phyloP scores from a whole-genome alignment of 2,888 invertebrate species.

The Monoplex corrugatus region DNA sequence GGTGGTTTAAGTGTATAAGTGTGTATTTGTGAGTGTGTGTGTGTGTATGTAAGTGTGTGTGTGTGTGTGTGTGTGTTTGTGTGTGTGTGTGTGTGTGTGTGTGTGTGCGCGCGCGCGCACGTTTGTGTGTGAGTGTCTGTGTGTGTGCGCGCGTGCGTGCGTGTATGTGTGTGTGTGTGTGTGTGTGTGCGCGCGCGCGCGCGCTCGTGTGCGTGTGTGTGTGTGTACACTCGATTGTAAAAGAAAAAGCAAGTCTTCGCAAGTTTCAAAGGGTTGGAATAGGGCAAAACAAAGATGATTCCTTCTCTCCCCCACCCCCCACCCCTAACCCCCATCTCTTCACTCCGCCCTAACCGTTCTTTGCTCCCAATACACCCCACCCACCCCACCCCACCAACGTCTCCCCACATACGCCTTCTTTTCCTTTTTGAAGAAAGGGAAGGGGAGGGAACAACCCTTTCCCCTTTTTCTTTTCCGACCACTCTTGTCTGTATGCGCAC shows the following conservation, averaged over 20 bases:
- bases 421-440: too few relatives aligned
- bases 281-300: conserved; percentile 37
- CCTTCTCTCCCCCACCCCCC: not conserved
- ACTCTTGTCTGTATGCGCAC: too few relatives aligned
- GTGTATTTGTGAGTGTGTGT: too few relatives aligned
- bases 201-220: not conserved
- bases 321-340: too few relatives aligned
- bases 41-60: not conserved
- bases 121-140: not conserved
- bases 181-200: not conserved
- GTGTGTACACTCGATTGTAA: not conserved
- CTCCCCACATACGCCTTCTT: too few relatives aligned
- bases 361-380: too few relatives aligned
- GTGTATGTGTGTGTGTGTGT: not conserved
- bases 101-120: not conserved
- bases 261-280: not conserved
- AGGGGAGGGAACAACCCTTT: too few relatives aligned
- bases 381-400: too few relatives aligned
- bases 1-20: not conserved
- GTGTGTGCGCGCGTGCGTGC: not conserved
- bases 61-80: not conserved
- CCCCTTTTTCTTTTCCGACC: too few relatives aligned
- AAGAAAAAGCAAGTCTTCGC: too few relatives aligned
- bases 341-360: too few relatives aligned
- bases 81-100: conserved; percentile 17